These are phyloP conservation scores for Tribolium castaneum DNA, from an alignment of 1,140 invertebrate species.

Conservation along the genomic window DNA sequence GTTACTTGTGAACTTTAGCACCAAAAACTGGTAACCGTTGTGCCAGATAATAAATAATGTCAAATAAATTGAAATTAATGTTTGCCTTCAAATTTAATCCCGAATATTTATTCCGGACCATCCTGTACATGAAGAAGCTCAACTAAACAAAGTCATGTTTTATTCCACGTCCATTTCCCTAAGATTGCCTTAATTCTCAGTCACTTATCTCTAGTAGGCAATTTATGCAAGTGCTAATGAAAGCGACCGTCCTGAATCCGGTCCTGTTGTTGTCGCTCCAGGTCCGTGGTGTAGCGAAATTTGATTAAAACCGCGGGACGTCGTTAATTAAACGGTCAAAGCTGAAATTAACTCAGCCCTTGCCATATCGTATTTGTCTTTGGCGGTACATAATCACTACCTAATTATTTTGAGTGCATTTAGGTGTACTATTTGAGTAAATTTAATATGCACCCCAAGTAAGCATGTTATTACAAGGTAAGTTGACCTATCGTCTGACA, in stretches of 20 bases:
- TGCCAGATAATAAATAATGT: too few relatives aligned
- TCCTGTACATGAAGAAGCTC: too few relatives aligned
- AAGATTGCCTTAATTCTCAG: not conserved
- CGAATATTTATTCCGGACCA: too few relatives aligned
- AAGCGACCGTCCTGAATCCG: not conserved
- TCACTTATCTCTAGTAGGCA: not conserved
- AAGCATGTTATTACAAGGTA: conserved; percentile 2
- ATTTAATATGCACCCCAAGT: conserved; percentile 2
- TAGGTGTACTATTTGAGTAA: conserved; percentile 18
- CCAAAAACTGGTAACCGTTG: too few relatives aligned
- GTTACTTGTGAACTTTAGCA: too few relatives aligned
- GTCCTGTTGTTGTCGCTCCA: not conserved
- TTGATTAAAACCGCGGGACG: conserved; percentile 18
- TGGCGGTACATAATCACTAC: conserved; percentile 11
- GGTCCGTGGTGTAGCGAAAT: not conserved
- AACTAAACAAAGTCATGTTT: not conserved
- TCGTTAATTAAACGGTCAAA: conserved; percentile 34
- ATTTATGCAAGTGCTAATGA: not conserved
- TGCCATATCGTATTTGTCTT: conserved; percentile 23
- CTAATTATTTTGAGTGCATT: conserved; percentile 34
- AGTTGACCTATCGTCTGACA: not conserved
- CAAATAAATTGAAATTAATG: too few relatives aligned
- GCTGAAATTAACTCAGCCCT: not conserved
- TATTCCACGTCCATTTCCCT: not conserved
- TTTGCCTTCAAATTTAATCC: too few relatives aligned